These are phyloP conservation scores for Sebastes matsubarae DNA, from an alignment of 2,797 vertebrate species.

Conservation along the genomic window DNA sequence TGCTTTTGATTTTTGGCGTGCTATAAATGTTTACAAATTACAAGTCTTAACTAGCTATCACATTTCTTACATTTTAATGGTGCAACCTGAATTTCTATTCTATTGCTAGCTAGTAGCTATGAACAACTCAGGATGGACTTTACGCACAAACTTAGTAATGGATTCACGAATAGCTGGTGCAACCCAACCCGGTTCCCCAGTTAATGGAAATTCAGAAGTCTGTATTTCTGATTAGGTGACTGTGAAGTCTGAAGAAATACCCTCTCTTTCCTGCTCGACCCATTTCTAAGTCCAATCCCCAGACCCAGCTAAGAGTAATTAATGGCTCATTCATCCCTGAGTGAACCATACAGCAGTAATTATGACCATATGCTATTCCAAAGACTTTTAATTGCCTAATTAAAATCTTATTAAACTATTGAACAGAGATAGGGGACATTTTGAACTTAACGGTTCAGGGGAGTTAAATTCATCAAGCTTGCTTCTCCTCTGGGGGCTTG, in stretches of 20 bases:
- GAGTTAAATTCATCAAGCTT: constrained; percentile 71
- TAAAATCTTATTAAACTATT: constrained; percentile 83
- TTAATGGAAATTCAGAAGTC: constrained; percentile 41
- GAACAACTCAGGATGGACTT: constrained; percentile 3
- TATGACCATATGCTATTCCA: constrained; percentile 82
- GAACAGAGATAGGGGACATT: constrained; percentile 77
- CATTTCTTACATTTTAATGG: not conserved
- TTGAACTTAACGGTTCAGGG: constrained; percentile 69
- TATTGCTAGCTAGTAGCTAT: not conserved
- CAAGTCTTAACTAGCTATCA: not conserved
- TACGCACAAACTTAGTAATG: not conserved
- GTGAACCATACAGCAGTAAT: constrained; percentile 79
- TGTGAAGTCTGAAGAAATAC: constrained; percentile 37
- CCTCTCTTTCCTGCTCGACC: constrained; percentile 31
- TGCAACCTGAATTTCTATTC: not conserved
- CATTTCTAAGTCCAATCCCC: constrained; percentile 67
- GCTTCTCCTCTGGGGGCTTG: constrained; percentile 56
- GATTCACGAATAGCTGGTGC: not conserved
- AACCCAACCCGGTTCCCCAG: not conserved
- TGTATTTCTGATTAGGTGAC: constrained; percentile 51
- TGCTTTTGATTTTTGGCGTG: not conserved
- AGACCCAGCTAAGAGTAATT: constrained; percentile 79
- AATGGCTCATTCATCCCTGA: constrained; percentile 77
- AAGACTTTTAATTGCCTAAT: constrained; percentile 84
- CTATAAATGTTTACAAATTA: not conserved